Evolutionary conservation across 2,888 invertebrate species (phyloP).

Genomic region (Plusia festucae): DNA sequence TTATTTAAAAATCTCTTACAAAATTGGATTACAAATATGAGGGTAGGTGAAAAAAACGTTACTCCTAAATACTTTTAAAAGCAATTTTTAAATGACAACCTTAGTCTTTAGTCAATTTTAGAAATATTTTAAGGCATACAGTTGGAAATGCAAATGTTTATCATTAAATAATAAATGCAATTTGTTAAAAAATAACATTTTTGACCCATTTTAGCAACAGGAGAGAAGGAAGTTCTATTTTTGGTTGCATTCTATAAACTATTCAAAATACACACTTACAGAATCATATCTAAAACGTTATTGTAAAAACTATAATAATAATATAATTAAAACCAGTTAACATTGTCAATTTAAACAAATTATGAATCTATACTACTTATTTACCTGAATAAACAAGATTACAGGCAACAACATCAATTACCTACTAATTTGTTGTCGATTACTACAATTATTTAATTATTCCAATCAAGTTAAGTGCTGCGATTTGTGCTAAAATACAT

Average conservation of each 20-base stretch:
- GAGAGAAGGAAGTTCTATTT: constrained; percentile 48
- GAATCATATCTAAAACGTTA: constrained; percentile 34
- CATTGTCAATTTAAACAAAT: constrained; percentile 45
- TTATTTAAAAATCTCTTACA: constrained; percentile 13
- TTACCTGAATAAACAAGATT: constrained; percentile 32
- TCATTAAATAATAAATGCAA: constrained; percentile 57
- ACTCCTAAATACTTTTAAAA: neutral
- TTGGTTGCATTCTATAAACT: constrained; percentile 34
- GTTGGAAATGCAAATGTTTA: constrained; percentile 32
- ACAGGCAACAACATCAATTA: constrained; percentile 21
- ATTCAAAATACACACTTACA: constrained; percentile 37
- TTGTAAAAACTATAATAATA: constrained; percentile 44
- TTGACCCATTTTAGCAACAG: constrained; percentile 49
- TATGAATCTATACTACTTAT: constrained; percentile 26
- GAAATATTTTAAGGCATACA: neutral
- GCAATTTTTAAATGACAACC: neutral
- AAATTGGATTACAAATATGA: neutral
- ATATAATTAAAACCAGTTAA: constrained; percentile 49
- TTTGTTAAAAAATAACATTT: constrained; percentile 31
- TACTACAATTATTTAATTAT: constrained; percentile 31
- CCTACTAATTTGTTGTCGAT: constrained; percentile 35
- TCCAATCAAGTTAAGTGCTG: constrained; percentile 27
- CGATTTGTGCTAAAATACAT: constrained; percentile 43
- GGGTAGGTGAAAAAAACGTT: neutral
- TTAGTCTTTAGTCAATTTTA: neutral